Conservation (phyloP, 2,113 vertebrate species). For the Pica pica region DNA sequence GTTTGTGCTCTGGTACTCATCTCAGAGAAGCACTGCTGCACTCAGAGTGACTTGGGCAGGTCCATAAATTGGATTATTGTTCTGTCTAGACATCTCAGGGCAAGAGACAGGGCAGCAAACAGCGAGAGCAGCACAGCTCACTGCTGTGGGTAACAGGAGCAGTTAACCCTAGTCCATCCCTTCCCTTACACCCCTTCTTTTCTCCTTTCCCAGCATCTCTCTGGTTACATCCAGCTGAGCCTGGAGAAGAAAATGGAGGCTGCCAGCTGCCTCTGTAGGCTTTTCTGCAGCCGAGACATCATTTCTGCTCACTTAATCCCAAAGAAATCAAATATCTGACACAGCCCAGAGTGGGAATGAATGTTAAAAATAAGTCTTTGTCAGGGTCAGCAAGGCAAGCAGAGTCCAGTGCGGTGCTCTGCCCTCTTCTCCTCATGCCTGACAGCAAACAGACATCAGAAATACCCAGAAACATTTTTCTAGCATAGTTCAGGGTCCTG, state of each 20-base stretch:
- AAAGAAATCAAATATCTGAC: neutral
- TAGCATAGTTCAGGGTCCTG: neutral
- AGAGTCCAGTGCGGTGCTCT: neutral
- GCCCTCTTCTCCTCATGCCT: neutral
- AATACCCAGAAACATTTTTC: neutral
- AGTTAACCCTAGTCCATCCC: neutral
- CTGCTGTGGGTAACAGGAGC: neutral
- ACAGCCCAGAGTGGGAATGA: neutral
- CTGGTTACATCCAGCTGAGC: neutral
- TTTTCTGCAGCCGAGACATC: neutral
- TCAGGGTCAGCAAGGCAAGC: neutral
- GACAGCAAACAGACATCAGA: neutral
- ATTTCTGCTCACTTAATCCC: neutral
- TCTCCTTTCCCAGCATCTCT: neutral
- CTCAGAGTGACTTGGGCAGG: neutral
- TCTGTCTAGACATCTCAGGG: neutral
- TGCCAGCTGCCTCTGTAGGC: neutral
- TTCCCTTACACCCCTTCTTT: neutral
- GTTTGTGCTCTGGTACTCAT: neutral
- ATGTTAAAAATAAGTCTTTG: neutral
- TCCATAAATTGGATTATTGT: neutral
- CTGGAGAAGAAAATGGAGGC: neutral
- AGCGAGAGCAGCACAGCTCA: neutral
- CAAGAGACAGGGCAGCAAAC: neutral
- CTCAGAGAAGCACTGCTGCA: neutral